Conservation (phyloP, 2,888 invertebrate species). For the Arrhopalites spinosus region DNA sequence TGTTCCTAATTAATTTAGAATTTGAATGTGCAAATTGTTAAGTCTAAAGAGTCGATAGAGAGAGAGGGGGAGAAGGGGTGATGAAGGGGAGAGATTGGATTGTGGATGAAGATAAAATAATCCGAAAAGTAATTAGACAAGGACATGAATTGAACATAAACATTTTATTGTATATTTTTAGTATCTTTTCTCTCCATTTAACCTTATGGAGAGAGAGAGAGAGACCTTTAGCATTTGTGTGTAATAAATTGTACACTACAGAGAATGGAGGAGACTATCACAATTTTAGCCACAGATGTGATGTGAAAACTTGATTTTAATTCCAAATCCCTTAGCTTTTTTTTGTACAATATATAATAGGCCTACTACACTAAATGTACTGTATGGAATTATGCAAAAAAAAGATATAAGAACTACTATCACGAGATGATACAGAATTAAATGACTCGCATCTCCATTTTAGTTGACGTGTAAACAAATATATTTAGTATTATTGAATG, state of each 20-base stretch:
- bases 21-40: not conserved
- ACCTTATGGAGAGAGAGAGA: no score
- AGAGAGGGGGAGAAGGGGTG: not conserved
- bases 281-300: slow-evolving; percentile 22
- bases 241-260: no score
- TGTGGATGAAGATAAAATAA: slow-evolving; percentile 1
- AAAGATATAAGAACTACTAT: no score
- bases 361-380: no score
- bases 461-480: no score
- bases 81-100: not conserved
- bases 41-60: not conserved
- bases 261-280: not conserved
- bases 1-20: not conserved
- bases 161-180: slow-evolving; percentile 20
- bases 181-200: not conserved
- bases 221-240: no score
- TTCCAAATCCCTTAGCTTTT: not conserved
- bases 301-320: slow-evolving; percentile 27
- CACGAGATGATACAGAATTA: no score
- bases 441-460: no score
- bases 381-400: no score
- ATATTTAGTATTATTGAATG: no score
- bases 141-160: slow-evolving; percentile 22
- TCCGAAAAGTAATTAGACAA: slow-evolving; percentile 27
- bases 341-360: no score